Conservation (phyloP, 2,113 vertebrate species). For the Vombatus ursinus region DNA sequence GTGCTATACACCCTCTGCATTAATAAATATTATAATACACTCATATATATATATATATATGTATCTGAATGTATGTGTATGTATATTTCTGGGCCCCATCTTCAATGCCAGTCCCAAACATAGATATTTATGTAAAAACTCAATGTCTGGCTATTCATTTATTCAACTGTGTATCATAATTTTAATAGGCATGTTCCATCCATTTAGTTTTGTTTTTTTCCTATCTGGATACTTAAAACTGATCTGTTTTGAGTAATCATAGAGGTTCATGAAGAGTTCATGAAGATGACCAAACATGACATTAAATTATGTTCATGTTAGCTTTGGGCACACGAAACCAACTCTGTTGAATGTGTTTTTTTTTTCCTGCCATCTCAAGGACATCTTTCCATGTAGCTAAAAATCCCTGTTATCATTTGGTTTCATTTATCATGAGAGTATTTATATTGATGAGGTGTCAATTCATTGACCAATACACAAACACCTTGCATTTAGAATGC, state of each 20-base stretch:
- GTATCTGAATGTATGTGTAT: no score
- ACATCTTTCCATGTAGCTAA: background rate
- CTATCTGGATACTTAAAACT: background rate
- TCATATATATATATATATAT: background rate
- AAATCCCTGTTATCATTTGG: background rate
- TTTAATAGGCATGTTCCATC: background rate
- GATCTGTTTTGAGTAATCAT: background rate
- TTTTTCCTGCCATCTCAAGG: no score
- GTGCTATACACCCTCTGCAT: background rate
- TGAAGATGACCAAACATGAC: background rate
- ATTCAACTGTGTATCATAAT: background rate
- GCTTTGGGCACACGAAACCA: background rate
- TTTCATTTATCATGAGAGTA: background rate
- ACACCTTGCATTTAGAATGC: background rate
- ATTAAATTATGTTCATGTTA: no score
- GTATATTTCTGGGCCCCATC: no score
- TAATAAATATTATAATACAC: background rate
- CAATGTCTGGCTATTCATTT: background rate
- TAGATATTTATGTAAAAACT: background rate
- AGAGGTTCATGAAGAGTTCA: background rate
- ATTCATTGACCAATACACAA: background rate
- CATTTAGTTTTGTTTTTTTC: background rate
- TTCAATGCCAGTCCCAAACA: background rate
- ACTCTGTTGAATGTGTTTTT: background rate
- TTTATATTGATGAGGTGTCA: background rate